A percentile compares a stretch with the other conserved stretches of the same genome.
Evolutionary conservation across 2,797 vertebrate species (phyloP).

Genomic region (Coregonus ussuriensis): DNA sequence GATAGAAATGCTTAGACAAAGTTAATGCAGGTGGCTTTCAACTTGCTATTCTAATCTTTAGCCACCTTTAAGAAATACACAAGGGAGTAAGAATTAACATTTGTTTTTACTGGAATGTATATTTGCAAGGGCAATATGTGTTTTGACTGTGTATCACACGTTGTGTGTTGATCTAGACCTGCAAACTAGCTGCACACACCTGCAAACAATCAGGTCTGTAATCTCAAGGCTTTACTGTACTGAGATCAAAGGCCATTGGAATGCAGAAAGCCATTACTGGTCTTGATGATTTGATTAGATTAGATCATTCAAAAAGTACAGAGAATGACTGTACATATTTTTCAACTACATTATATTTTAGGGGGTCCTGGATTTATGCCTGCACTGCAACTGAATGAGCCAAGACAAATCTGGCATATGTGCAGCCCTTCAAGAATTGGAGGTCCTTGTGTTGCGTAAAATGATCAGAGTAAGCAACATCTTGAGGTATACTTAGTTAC

Average conservation of each 20-base stretch:
- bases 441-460: neutral
- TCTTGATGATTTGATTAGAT: conserved; percentile 50
- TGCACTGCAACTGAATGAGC: neutral
- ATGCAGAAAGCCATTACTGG: conserved; percentile 44
- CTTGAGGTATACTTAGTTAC: neutral
- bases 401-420: neutral
- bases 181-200: conserved; percentile 54
- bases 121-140: conserved; percentile 7
- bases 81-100: neutral
- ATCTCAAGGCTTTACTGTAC: conserved; percentile 48
- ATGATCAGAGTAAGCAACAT: neutral
- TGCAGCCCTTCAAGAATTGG: neutral
- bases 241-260: conserved; percentile 58
- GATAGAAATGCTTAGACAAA: conserved; percentile 9
- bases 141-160: conserved; percentile 24
- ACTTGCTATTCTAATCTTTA: neutral
- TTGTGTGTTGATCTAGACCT: conserved; percentile 25
- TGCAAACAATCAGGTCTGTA: conserved; percentile 55
- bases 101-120: conserved; percentile 16
- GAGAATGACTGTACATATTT: conserved; percentile 13
- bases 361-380: neutral
- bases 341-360: neutral
- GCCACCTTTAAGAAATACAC: neutral
- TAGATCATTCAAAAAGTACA: conserved; percentile 46
- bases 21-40: neutral